These are phyloP conservation scores for Sylvicapra grimmia DNA, from an alignment of 2,113 vertebrate genomes.

Conservation along the genomic window DNA sequence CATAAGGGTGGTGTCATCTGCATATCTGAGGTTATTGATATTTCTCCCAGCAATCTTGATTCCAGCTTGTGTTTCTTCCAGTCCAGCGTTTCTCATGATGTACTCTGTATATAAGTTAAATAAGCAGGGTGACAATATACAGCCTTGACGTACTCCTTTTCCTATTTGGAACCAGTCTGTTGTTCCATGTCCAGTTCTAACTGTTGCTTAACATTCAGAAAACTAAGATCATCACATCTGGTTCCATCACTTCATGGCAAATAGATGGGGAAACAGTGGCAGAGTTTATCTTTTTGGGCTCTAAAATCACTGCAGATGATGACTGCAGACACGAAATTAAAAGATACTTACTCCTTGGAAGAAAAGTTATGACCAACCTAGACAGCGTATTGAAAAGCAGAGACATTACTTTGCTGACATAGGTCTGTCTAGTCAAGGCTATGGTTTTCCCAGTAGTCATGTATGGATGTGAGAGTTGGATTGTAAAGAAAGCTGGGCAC, in stretches of 20 bases:
- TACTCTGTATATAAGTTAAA: no score
- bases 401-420: neutral
- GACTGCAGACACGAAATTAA: neutral
- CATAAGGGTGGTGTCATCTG: no score
- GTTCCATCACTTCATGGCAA: neutral
- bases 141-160: no score
- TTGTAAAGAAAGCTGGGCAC: neutral
- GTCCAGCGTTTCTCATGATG: no score
- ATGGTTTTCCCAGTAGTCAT: neutral
- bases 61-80: no score
- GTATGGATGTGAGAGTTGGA: neutral
- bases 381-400: neutral
- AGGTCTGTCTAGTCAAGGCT: neutral
- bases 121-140: no score
- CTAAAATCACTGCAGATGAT: neutral
- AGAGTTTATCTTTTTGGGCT: neutral
- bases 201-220: no score
- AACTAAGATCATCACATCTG: neutral
- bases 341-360: neutral
- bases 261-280: neutral
- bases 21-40: no score
- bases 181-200: no score
- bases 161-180: no score
- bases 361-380: neutral
- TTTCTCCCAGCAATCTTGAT: no score